phyloP scores from a whole-genome alignment of 2,113 vertebrate genomes.

The Carassius carassius region DNA sequence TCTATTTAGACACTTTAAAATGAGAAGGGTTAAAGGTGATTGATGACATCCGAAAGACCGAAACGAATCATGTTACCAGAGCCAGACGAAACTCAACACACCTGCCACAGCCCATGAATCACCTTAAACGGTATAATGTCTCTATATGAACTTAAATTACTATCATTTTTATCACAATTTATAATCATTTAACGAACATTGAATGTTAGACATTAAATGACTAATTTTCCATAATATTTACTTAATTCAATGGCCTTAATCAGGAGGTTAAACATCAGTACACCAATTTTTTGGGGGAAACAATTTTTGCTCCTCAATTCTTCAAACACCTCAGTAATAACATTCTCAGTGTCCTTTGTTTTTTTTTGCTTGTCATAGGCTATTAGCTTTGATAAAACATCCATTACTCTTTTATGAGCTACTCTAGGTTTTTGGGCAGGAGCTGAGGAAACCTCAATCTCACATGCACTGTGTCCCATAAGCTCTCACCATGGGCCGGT shows the following conservation, averaged over 20 bases:
- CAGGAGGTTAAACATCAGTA: neutral
- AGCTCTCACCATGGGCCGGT: constrained; percentile 55
- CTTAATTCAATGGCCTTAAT: neutral
- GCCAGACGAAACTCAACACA: constrained; percentile 23
- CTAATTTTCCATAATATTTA: neutral
- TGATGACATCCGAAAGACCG: constrained; percentile 8
- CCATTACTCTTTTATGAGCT: constrained; percentile 35
- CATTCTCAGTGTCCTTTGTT: constrained; percentile 15
- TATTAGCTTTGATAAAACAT: constrained; percentile 50
- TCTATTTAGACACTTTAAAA: neutral
- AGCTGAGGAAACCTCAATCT: constrained; percentile 5
- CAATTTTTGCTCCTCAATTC: neutral
- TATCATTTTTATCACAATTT: too few relatives aligned
- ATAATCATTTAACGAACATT: too few relatives aligned
- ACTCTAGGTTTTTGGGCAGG: neutral
- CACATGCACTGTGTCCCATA: constrained; percentile 60
- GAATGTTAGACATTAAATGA: neutral
- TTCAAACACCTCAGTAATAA: constrained; percentile 24
- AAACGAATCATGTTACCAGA: constrained; percentile 30
- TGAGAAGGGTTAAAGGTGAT: constrained; percentile 35
- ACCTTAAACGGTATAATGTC: neutral
- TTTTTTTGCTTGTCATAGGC: constrained; percentile 38
- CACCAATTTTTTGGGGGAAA: constrained; percentile 7
- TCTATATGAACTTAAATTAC: too few relatives aligned
- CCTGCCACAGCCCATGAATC: constrained; percentile 30